A percentile compares a stretch with the other conserved stretches of the same genome.
These are phyloP conservation scores for Perizoma flavofasciatum DNA, from an alignment of 2,888 invertebrate genomes.

Conservation along the genomic window DNA sequence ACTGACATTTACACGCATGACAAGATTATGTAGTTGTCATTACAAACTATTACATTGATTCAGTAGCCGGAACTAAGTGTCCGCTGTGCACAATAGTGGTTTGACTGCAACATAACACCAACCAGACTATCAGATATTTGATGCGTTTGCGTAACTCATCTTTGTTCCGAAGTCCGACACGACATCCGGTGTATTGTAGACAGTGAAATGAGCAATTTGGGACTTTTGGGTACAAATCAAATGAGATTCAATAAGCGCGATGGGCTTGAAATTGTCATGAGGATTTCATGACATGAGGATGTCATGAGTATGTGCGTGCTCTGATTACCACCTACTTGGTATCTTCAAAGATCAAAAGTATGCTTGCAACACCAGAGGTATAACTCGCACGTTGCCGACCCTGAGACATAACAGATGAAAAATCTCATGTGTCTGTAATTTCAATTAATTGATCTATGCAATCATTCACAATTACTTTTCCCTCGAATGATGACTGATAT, in stretches of 20 bases:
- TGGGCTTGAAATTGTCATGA: too few species aligned
- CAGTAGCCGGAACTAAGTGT: slow-evolving; percentile 68
- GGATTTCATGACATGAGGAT: too few species aligned
- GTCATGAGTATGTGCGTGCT: too few species aligned
- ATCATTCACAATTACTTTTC: too few species aligned
- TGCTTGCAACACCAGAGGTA: too few species aligned
- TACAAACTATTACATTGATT: slow-evolving; percentile 25
- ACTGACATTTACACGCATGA: slow-evolving; percentile 20
- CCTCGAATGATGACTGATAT: too few species aligned
- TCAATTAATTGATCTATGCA: too few species aligned
- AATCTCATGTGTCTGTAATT: too few species aligned
- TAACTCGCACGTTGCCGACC: too few species aligned
- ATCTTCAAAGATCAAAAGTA: too few species aligned
- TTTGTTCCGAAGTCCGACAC: slow-evolving; percentile 46
- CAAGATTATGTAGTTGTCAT: slow-evolving; percentile 28
- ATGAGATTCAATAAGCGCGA: neutral
- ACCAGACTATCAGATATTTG: slow-evolving; percentile 57
- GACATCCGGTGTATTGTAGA: slow-evolving; percentile 54
- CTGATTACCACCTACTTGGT: too few species aligned
- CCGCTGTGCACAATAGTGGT: slow-evolving; percentile 65
- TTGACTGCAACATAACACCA: slow-evolving; percentile 72
- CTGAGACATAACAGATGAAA: too few species aligned
- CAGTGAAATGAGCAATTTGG: slow-evolving; percentile 22
- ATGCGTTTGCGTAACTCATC: slow-evolving; percentile 61
- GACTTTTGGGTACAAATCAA: slow-evolving; percentile 1